Base-by-base conservation (phyloP, 1,140 invertebrate genomes). In the Polypedilum vanderplanki region DNA sequence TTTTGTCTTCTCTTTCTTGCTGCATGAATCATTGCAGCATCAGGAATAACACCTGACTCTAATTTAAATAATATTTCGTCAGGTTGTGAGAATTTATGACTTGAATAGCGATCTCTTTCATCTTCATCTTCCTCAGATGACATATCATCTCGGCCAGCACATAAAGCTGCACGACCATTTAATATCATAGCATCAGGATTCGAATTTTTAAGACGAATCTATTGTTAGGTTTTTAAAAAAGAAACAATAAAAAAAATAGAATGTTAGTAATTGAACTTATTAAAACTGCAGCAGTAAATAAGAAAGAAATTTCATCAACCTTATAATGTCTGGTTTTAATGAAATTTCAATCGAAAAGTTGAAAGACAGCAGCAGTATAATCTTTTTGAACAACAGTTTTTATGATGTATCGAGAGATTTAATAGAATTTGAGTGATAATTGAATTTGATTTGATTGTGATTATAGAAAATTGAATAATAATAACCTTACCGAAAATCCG, bases 11-110 rank as follows among this genome's bases (percentile, higher is more conserved):
- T 89, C 85, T 98, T 98, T 78, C 96, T 87, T 20, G 95, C 94
- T 76, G 94, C 93, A 85, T 98, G 96, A 81, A 98, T 98, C 86
- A 96, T 92, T 57, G 94, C 95, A 9, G 96, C 95, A 87, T 98
- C 95, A 18, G 96, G 96, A 80, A 98, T 98, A 78, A 90, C 90
- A 73, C 96, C 96, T 83, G 90, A 91, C 84, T 93, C 90, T 76
- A 94, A 80, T 76, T 91, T 85, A 78, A 87, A 85, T 80, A 90
- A 90, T 75, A 91, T 85, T 78, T 88, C 87, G 77, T 91, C 89
- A 7, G 89, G 85, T 79, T 86, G 87, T 75, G 86, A 85, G 81
- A 90, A 90, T 78, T 84, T 85, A 81, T 89, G 88, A 74, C 76
- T 78, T 20, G 20, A 41, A 70, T 78, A 79, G 12, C 77, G 75